Conservation (phyloP, 2,888 invertebrate species). For the Geophilus truncorum region DNA sequence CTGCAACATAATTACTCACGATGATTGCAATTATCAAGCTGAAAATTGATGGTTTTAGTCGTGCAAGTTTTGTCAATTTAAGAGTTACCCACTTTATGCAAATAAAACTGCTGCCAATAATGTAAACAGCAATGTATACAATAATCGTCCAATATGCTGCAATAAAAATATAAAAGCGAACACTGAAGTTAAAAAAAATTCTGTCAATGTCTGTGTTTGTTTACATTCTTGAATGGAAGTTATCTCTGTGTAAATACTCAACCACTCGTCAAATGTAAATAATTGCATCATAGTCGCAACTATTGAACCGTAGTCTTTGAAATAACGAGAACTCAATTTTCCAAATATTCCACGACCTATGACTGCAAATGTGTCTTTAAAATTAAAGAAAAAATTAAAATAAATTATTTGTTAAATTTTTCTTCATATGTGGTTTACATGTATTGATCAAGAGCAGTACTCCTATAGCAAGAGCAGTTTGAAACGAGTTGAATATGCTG, state of each 20-base stretch:
- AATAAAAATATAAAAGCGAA: background rate
- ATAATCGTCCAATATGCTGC: background rate
- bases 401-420: background rate
- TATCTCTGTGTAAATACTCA: background rate
- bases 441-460: background rate
- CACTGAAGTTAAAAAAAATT: too few relatives aligned
- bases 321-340: background rate
- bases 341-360: slow-evolving; percentile 8
- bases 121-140: background rate
- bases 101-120: background rate
- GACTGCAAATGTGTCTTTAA: background rate
- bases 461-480: background rate
- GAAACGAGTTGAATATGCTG: background rate
- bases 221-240: background rate
- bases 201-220: too few relatives aligned
- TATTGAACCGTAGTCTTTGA: background rate
- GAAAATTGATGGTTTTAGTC: background rate
- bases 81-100: background rate
- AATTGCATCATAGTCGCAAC: slow-evolving; percentile 1
- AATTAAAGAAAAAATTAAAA: background rate
- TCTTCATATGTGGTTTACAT: background rate
- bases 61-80: background rate
- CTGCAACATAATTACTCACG: background rate
- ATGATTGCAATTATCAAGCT: background rate
- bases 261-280: background rate